Base-by-base conservation (phyloP, 92 coral and sea anemone genomes). In the Siderastrea siderea region DNA sequence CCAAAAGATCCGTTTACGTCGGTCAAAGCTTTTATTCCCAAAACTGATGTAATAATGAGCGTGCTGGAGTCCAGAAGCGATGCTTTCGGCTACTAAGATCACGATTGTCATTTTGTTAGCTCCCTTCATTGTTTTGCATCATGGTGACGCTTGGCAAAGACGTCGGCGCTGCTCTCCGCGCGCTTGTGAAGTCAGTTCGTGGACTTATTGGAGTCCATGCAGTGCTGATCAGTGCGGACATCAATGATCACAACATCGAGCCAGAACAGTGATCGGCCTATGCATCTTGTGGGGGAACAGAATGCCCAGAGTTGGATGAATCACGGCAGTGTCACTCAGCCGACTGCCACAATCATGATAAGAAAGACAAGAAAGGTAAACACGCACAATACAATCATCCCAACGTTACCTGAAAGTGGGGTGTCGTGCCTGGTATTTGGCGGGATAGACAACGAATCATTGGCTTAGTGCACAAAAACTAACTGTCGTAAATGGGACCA, bases 131-230 rank as follows among this genome's bases (percentile, higher is more conserved):
- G 13, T 48, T 47, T 7, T 12, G 38, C 12, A 11, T 17, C 38
- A 19, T 12, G 3, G 58, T 5, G 58, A 63, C 15, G 73, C 60
- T 13, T 26, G 75, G 64, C 47, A 75, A 51, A 51, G 84, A 6
- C 74, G 84, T 12, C 60, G 84, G n/a, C 6, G 16, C 10, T 80
- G 74, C 8, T 2, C 47, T 3, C 47, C 46, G 12, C 50, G 4
- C 44, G 19, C 38, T 44, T 51, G 71, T 5, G 3, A 63, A 48
- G 72, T 64, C 17, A 79, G 49, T 63, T 67, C 64, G 13, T 80
- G 84, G 84, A 13, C 84, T 10, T 13, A 7, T 4, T 79, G 84
- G 84, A 65, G 74, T 26, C 51, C 61, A 12, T 79, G 84, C 71
- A 64, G 26, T 52, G 65, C 64, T 19, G 58, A 12, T 1, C 16